Base-by-base conservation (phyloP, 2,113 vertebrate genomes). In the Macroglossus sobrinus region DNA sequence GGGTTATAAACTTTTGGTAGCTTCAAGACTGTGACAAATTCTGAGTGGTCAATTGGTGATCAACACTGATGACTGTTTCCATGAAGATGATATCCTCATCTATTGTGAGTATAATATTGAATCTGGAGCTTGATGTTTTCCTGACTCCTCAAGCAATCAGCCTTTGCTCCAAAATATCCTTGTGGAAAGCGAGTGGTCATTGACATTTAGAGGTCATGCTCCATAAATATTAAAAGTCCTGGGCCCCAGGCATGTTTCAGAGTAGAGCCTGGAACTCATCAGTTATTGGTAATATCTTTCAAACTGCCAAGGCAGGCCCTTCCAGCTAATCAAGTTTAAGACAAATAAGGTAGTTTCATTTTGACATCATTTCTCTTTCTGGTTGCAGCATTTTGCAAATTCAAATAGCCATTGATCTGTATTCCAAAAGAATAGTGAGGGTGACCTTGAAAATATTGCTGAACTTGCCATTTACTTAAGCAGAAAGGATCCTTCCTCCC, bases 201-300 rank as follows among this genome's bases (percentile, higher is more conserved):
- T 94, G 82, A 92, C 61, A 96, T 71, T 89, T 94, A 68, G 94
- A 96, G 91, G 93, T 95, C 94, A 95, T 93, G 75, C 61, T 86
- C 91, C 74, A 76, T 90, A 96, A 97, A 94, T 97, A 96, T 97
- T 93, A 90, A 94, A 97, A 95, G 64, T 90, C 89, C 69, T 90
- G 38, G 12, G 64, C 96, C 1, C 0, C 21, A 91, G 40, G 33
- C 38, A 89, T 82, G 16, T 98, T 93, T 95, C 88, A 72, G 53
- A 78, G 0, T 66, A 85, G 68, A 53, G 7, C 15, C 64, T 84
- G 63, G 15, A 90, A 38, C 40, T 74, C 53, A 38, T 87, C 82
- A 80, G 61, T 97, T 94, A 79, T 87, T 90, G 96, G 71, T 68
- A 79, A 28, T 35, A 69, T 66, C 85, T 95, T 88, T 96, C 79